These are phyloP conservation scores for Blastobasis lacticolella DNA, from an alignment of 2,888 invertebrate genomes.

Conservation along the genomic window DNA sequence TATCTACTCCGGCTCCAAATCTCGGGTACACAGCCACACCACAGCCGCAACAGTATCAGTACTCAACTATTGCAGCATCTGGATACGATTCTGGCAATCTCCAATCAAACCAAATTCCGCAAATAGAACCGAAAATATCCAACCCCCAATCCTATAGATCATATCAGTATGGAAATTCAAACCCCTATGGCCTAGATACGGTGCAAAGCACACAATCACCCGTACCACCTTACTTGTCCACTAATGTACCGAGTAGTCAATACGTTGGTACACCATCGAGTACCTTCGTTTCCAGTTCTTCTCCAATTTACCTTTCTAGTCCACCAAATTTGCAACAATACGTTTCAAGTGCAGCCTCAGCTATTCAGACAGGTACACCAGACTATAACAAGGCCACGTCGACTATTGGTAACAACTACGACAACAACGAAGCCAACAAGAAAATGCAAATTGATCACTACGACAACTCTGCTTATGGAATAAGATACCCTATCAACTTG, in stretches of 20 bases:
- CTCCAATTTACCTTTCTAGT: conserved; percentile 57
- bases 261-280: conserved; percentile 49
- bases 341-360: conserved; percentile 54
- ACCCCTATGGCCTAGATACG: conserved; percentile 38
- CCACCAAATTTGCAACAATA: conserved; percentile 50
- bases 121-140: conserved; percentile 43
- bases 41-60: conserved; percentile 51
- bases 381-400: conserved; percentile 45
- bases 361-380: conserved; percentile 46
- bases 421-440: conserved; percentile 40
- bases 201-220: conserved; percentile 54
- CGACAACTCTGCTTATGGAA: conserved; percentile 56
- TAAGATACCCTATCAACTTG: conserved; percentile 44
- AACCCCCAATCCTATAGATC: conserved; percentile 37
- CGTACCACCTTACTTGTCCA: conserved; percentile 47
- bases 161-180: conserved; percentile 45
- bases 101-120: conserved; percentile 38
- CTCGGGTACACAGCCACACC: conserved; percentile 58
- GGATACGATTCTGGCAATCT: conserved; percentile 43
- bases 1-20: conserved; percentile 49
- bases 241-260: conserved; percentile 45
- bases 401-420: conserved; percentile 40
- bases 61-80: conserved; percentile 43
- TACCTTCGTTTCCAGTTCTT: conserved; percentile 56
- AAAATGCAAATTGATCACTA: conserved; percentile 61